A percentile compares a stretch with the other conserved stretches of the same genome.
Conservation (phyloP, 2,113 vertebrate species). For the Casuarius casuarius region DNA sequence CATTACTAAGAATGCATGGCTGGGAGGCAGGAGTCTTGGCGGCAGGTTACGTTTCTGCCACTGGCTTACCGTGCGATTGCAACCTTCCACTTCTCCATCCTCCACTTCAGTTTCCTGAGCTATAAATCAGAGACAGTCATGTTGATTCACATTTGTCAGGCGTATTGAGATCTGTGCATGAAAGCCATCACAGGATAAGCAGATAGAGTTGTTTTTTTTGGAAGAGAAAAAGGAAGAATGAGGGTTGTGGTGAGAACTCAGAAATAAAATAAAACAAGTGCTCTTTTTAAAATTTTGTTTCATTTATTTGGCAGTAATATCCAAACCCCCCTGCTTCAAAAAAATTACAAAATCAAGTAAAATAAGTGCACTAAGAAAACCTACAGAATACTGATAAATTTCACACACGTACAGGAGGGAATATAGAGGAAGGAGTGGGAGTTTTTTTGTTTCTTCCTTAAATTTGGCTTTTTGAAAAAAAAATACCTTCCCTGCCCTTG, state of each 20-base stretch:
- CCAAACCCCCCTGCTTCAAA: conserved; percentile 63
- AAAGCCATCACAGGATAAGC: background rate
- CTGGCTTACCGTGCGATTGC: fast-evolving
- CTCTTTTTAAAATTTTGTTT: conserved; percentile 55
- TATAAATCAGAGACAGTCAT: background rate
- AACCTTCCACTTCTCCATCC: background rate
- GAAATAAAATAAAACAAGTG: background rate
- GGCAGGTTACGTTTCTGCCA: background rate
- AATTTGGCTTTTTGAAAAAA: conserved; percentile 46
- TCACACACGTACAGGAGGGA: conserved; percentile 70
- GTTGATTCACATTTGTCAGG: background rate
- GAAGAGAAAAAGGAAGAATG: background rate
- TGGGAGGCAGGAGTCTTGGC: background rate
- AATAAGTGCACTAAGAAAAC: conserved; percentile 80
- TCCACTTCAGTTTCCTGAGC: background rate
- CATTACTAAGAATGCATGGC: fast-evolving
- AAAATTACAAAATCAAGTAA: conserved; percentile 79
- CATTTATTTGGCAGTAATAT: conserved; percentile 82
- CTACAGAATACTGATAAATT: conserved; percentile 77
- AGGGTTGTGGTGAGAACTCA: background rate
- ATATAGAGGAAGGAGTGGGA: conserved; percentile 39
- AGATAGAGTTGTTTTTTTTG: background rate
- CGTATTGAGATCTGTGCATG: background rate
- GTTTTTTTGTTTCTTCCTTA: conserved; percentile 44
- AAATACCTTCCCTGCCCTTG: conserved; percentile 4